Base-by-base conservation (phyloP, 1,140 invertebrate species). In the Trachymyrmex cornetzi region DNA sequence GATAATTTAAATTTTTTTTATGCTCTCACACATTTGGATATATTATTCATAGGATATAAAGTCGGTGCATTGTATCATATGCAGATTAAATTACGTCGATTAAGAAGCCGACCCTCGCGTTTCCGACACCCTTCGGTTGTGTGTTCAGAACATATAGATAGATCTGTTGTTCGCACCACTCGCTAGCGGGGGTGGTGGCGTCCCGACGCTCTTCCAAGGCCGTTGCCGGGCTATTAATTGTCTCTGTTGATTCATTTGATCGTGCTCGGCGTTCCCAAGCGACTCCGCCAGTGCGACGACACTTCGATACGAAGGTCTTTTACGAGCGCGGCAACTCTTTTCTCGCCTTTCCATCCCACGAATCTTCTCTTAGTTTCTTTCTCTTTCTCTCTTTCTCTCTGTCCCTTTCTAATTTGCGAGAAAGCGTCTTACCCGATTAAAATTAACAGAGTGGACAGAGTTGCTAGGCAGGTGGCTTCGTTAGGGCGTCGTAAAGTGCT, bases 231-330 rank as follows among this genome's bases (percentile, higher is more conserved):
- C 94, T 95, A 95, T 94, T 94, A 94, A 95, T 94, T 95, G 94
- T 94, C 93, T 95, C 93, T 95, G 94, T 95, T 94, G 94, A 94
- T 95, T 94, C 94, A 94, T 94, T 94, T 93, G 94, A 94, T 94
- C 94, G 94, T 94, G 94, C 93, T 91, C 86, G 92, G 94, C 88
- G 92, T 94, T 92, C 92, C 92, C 91, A 94, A 95, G 88, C 38
- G 80, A 55, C 19, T 63, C 55, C 69, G 80, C 69, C 69, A 48
- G 38, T 75, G 24, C 88, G 90, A 86, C 61, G 88, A 82, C 87
- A 81, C 74, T 87, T 90, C 88, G 88, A 91, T 91, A 85, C 88
- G 81, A 74, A 87, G 71, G 88, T 88, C 91, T 91, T 93, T 93
- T 93, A 93, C 92, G 92, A 93, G 90, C 87, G 72, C 67, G n/a